Conservation (phyloP, 2,888 invertebrate species). For the Rhyacophila evoluta region DNA sequence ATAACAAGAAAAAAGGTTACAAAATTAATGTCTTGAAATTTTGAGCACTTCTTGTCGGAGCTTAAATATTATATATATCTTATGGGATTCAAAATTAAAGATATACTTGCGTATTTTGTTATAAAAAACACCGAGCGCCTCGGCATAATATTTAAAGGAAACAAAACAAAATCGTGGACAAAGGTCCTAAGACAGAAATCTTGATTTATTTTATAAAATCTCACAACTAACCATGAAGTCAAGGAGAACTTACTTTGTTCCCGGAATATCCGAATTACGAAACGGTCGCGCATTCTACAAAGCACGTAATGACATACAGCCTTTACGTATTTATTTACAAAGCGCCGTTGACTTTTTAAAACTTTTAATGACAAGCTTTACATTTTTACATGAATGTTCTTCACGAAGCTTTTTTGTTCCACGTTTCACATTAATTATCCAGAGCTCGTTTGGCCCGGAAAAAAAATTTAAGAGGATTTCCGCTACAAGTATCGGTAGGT, state of each 20-base stretch:
- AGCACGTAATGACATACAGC: slow-evolving; percentile 47
- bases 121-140: not conserved
- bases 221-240: slow-evolving; percentile 30
- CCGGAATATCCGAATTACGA: slow-evolving; percentile 36
- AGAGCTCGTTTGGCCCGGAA: slow-evolving; percentile 39
- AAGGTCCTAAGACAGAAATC: slow-evolving; percentile 25
- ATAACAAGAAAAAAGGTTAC: too few species aligned
- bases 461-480: slow-evolving; percentile 52
- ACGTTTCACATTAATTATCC: slow-evolving; percentile 51
- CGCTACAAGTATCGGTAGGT: slow-evolving; percentile 43
- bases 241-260: slow-evolving; percentile 36
- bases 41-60: too few species aligned
- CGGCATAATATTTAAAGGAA: slow-evolving; percentile 6
- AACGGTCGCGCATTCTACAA: slow-evolving; percentile 43
- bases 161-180: slow-evolving; percentile 12
- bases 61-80: too few species aligned
- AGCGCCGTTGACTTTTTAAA: slow-evolving; percentile 53
- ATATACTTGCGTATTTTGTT: not conserved
- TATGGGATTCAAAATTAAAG: not conserved
- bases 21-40: too few species aligned
- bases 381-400: slow-evolving; percentile 53
- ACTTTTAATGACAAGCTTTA: slow-evolving; percentile 55
- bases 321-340: slow-evolving; percentile 49
- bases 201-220: slow-evolving; percentile 38
- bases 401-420: slow-evolving; percentile 47